Evolutionary conservation across 1,140 invertebrate genomes (phyloP), one percentile per base, ranked within the genome.

Genomic region (Euwallacea similis): DNA sequence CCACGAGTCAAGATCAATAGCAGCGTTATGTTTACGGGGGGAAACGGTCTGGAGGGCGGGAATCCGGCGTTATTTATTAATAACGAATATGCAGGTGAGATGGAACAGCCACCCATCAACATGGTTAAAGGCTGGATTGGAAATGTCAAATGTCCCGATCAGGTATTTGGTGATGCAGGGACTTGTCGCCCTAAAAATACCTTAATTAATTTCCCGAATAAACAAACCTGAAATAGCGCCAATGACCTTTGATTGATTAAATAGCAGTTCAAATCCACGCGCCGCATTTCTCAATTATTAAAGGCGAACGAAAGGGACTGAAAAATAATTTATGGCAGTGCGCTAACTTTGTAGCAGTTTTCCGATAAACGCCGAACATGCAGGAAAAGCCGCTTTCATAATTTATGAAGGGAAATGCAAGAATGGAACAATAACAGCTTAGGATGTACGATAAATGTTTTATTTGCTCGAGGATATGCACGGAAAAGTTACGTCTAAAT

Each of bases 331-430:
- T 53, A 65, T 65, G 46, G 50, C 21, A 11, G 44, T 41, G 7
- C 46, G 11, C 47, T 65, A 54, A 54, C 63, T 65, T 65, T 54
- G 42, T 53, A 65, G 41, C 63, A 33, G 63, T 58, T 58, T 58
- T 33, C 55, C 55, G 55, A 58, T 58, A 58, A 58, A 58, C 55
- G 55, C 3, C 55, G 55, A 13, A 58, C 55, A 58, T 58, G 55
- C 21, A 58, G 65, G 65, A 66, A 66, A 66, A 66, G 63, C 53
- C 65, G 8, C 41, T 44, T 66, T 66, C 42, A 66, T 66, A 58
- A 66, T 56, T 66, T 58, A 66, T 58, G 55, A 66, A 43, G 65
- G 65, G 16, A 66, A 66, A 66, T 66, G 65, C 65, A 66, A 66
- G 65, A 66, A 66, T 58, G 53, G 65, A 66, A 66, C 53, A 65